Evolutionary conservation across 2,797 vertebrate species (phyloP).

Genomic region (Astyanax mexicanus): DNA sequence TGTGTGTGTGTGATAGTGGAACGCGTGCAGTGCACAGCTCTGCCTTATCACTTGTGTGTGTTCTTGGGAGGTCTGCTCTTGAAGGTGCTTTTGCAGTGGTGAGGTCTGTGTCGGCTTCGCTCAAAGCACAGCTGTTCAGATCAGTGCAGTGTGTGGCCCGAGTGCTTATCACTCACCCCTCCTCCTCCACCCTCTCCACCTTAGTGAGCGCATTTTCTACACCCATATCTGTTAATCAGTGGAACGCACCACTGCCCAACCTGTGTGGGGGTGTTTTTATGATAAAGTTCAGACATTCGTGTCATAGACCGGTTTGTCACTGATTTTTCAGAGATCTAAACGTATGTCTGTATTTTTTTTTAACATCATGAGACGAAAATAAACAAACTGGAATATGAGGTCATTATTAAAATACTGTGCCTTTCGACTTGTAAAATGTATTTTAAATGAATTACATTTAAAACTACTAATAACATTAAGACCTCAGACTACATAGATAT

Average conservation of each 20-base stretch:
- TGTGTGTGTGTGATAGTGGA: constrained; percentile 21
- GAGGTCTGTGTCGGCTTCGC: constrained; percentile 43
- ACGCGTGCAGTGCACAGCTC: not conserved
- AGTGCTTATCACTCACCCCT: constrained; percentile 55
- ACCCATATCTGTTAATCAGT: constrained; percentile 59
- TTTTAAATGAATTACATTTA: no score
- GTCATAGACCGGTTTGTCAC: constrained; percentile 50
- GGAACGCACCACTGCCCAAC: constrained; percentile 45
- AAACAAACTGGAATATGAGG: no score
- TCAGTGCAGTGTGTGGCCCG: constrained; percentile 55
- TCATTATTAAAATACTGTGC: no score
- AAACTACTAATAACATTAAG: no score
- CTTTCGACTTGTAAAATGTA: no score
- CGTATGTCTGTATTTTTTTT: not conserved
- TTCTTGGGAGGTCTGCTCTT: constrained; percentile 67
- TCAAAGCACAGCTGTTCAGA: constrained; percentile 44
- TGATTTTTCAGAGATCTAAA: constrained; percentile 23
- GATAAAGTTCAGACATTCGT: constrained; percentile 55
- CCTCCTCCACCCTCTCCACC: constrained; percentile 25
- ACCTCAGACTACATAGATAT: no score
- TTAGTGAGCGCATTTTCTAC: constrained; percentile 47
- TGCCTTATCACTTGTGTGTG: constrained; percentile 55
- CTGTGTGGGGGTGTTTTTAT: constrained; percentile 45
- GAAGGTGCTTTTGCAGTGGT: constrained; percentile 40
- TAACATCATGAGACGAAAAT: constrained; percentile 3